A percentile compares a stretch with the other conserved stretches of the same genome.
These are phyloP conservation scores for Athene noctua DNA, from an alignment of 2,113 vertebrate genomes.

Conservation along the genomic window DNA sequence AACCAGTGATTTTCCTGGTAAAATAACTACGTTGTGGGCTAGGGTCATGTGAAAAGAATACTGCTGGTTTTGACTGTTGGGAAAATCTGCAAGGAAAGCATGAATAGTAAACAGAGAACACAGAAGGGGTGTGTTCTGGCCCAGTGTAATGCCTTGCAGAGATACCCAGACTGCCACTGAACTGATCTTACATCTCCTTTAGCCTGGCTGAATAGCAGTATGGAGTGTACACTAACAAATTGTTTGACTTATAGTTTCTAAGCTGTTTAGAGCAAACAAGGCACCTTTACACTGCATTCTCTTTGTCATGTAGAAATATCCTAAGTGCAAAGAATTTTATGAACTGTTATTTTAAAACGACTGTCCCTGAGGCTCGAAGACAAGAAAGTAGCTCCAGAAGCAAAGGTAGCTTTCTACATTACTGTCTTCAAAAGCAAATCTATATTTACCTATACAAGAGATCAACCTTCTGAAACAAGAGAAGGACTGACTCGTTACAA, in stretches of 20 bases:
- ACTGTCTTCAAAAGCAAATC: not conserved
- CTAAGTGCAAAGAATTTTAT: not conserved
- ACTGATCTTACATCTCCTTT: not conserved
- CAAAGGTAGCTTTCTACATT: not conserved
- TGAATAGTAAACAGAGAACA: not conserved
- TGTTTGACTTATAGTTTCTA: not conserved
- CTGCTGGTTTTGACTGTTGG: not conserved
- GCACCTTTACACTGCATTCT: not conserved
- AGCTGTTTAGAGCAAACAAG: not conserved
- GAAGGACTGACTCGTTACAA: not conserved
- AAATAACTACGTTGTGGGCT: not conserved
- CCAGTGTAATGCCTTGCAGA: not conserved
- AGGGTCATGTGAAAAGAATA: not conserved
- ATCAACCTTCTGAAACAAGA: not conserved
- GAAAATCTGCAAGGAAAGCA: not conserved
- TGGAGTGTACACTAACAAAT: not conserved
- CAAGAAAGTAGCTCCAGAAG: not conserved
- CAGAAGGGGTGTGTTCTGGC: not conserved
- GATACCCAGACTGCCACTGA: not conserved
- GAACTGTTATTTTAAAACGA: not conserved
- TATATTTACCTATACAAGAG: not conserved
- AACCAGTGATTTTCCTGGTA: not conserved
- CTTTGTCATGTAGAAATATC: not conserved
- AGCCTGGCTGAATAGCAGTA: not conserved
- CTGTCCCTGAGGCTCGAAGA: not conserved